A percentile compares a stretch with the other conserved stretches of the same genome.
These are phyloP conservation scores for Charanyca ferruginea DNA, from an alignment of 2,888 invertebrate species.

Conservation along the genomic window DNA sequence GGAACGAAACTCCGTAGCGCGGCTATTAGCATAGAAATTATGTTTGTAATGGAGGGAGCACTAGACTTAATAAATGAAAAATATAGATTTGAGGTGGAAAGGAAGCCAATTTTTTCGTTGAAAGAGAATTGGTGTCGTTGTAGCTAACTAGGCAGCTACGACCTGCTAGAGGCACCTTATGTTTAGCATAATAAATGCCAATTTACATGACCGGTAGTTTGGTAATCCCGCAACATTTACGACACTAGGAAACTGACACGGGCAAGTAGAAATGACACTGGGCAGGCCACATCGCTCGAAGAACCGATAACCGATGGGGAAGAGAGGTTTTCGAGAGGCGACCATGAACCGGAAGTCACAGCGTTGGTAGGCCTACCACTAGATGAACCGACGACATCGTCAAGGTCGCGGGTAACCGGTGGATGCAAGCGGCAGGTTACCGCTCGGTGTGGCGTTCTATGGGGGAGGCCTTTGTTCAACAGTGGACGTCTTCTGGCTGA, in stretches of 20 bases:
- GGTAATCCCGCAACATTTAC: slow-evolving; percentile 33
- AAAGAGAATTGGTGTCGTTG: slow-evolving; percentile 68
- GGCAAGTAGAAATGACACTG: too few relatives aligned
- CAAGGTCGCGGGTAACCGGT: too few relatives aligned
- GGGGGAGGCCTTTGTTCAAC: too few relatives aligned
- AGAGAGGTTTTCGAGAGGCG: too few relatives aligned
- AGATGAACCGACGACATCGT: too few relatives aligned
- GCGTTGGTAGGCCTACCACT: too few relatives aligned
- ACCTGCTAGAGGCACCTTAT: slow-evolving; percentile 47
- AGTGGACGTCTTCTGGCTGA: too few relatives aligned
- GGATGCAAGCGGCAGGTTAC: too few relatives aligned
- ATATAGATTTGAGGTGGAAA: slow-evolving; percentile 43
- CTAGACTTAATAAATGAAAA: slow-evolving; percentile 48
- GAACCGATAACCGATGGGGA: too few relatives aligned
- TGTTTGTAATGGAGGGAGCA: slow-evolving; percentile 45
- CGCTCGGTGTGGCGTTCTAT: too few relatives aligned
- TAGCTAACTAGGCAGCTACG: slow-evolving; percentile 58
- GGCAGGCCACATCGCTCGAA: too few relatives aligned
- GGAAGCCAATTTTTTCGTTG: slow-evolving; percentile 53
- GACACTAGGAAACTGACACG: not conserved
- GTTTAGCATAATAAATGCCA: slow-evolving; percentile 59
- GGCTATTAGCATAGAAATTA: slow-evolving; percentile 52
- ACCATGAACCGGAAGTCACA: too few relatives aligned
- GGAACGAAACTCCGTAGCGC: slow-evolving; percentile 19
- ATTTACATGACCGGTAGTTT: slow-evolving; percentile 57